Conservation (phyloP, 2,113 vertebrate genomes). For the Hypomesus transpacificus region DNA sequence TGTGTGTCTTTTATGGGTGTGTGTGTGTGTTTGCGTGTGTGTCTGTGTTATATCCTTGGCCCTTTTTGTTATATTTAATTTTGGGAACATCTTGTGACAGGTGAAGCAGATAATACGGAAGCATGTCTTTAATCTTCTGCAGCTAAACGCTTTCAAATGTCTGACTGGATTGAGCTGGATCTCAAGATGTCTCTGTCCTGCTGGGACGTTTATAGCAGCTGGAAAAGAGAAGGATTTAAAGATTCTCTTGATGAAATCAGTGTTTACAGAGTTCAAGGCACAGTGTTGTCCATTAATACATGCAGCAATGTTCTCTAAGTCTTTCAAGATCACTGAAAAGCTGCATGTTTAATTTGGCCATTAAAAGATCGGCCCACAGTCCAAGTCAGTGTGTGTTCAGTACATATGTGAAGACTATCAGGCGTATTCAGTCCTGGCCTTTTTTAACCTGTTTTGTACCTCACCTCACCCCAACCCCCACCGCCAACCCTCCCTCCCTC, state of each 20-base stretch:
- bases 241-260: conserved; percentile 33
- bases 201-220: conserved; percentile 44
- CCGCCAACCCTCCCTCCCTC: conserved; percentile 16
- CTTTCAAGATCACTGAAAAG: neutral
- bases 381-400: conserved; percentile 1
- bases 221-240: conserved; percentile 40
- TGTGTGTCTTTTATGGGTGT: neutral
- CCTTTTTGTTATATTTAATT: neutral
- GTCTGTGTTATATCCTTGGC: neutral
- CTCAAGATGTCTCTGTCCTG: conserved; percentile 33
- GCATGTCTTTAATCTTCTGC: neutral
- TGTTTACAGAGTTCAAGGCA: conserved; percentile 46
- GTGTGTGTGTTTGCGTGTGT: conserved; percentile 10
- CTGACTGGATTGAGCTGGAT: conserved; percentile 31
- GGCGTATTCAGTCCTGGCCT: no score
- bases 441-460: neutral
- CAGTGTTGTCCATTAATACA: conserved; percentile 34
- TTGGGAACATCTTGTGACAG: conserved; percentile 3
- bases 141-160: conserved; percentile 12
- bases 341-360: no score
- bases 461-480: no score
- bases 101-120: neutral
- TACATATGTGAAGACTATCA: neutral
- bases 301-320: conserved; percentile 33
- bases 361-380: no score